Conservation (phyloP, 2,113 vertebrate genomes). For the Saguinus midas region DNA sequence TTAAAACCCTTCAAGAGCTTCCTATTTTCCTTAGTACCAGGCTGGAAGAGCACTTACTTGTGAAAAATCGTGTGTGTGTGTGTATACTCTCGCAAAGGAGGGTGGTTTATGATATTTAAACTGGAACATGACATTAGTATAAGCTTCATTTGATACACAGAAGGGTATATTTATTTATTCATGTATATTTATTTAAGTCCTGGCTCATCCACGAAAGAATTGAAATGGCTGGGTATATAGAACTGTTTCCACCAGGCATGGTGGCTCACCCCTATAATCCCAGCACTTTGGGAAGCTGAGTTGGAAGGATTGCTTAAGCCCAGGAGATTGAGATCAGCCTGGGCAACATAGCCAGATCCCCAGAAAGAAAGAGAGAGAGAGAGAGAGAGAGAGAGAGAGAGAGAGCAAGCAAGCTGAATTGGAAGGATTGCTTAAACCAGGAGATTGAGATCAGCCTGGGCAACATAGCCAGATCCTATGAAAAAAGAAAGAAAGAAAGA, state of each 20-base stretch:
- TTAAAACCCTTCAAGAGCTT: background rate
- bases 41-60: background rate
- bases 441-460: no score
- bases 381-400: no score
- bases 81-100: background rate
- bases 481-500: no score
- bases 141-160: background rate
- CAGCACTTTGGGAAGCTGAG: no score
- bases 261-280: no score
- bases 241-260: background rate
- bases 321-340: no score
- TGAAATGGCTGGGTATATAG: background rate
- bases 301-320: no score
- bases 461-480: no score
- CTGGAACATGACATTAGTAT: background rate
- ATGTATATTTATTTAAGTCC: conserved; percentile 23
- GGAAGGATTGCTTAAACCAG: no score
- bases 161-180: background rate
- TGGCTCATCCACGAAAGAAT: conserved; percentile 11
- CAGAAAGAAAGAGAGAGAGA: no score
- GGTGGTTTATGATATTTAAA: background rate
- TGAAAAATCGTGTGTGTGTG: background rate
- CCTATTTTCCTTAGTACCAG: background rate
- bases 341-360: no score
- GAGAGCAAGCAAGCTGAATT: no score